Percentiles rank a stretch among this genome's conserved stretches.
These are phyloP conservation scores for Pherbina coryleti DNA, from an alignment of 2,888 invertebrate genomes.

Conservation along the genomic window DNA sequence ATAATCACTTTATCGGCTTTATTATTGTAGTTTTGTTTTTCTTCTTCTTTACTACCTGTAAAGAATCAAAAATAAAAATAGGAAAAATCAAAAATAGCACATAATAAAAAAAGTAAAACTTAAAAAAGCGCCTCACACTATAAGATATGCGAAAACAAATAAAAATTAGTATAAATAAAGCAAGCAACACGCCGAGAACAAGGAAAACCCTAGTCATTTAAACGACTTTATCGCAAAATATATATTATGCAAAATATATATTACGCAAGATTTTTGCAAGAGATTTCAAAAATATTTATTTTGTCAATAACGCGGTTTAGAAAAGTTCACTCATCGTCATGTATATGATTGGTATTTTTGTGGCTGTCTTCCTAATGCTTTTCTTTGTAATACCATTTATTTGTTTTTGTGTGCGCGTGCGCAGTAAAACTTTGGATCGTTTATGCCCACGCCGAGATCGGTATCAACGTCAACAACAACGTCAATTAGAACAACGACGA, in stretches of 20 bases:
- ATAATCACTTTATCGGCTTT: no score
- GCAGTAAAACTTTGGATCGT: conserved; percentile 52
- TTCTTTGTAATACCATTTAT: conserved; percentile 54
- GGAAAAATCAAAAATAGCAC: no score
- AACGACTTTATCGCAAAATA: neutral
- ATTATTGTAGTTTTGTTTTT: no score
- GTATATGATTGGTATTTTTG: conserved; percentile 42
- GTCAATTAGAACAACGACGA: conserved; percentile 11
- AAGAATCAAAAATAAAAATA: no score
- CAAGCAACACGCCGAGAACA: neutral
- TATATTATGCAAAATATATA: neutral
- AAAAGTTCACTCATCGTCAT: neutral
- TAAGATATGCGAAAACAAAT: neutral
- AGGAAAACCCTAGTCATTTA: neutral
- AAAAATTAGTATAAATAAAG: neutral
- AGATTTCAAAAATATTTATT: no score
- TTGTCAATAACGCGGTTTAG: no score
- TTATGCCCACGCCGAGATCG: conserved; percentile 49
- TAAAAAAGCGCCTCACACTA: neutral
- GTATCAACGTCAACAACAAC: neutral
- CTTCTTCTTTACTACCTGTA: no score
- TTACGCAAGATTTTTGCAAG: neutral
- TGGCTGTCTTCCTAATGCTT: conserved; percentile 48
- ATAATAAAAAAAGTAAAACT: neutral
- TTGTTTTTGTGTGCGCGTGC: conserved; percentile 56